Evolutionary conservation across 2,113 vertebrate species (phyloP).

Genomic region (Siniperca chuatsi): DNA sequence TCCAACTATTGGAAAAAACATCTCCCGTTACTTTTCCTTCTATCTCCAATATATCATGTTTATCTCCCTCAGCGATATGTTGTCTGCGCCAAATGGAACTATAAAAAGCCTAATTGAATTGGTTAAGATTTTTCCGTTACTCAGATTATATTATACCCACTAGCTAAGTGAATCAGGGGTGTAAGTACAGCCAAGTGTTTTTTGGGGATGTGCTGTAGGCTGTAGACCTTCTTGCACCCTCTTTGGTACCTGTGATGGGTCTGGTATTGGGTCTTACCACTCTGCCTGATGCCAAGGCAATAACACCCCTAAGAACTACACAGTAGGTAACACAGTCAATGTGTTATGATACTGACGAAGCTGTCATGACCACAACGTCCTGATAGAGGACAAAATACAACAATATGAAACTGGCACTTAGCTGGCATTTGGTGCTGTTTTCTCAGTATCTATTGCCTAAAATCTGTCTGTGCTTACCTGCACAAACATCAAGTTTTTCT

Average conservation of each 20-base stretch:
- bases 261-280: slow-evolving; percentile 4
- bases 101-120: slow-evolving; percentile 73
- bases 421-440: neutral
- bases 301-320: neutral
- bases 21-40: slow-evolving; percentile 19
- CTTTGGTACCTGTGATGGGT: slow-evolving; percentile 5
- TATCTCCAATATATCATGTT: slow-evolving; percentile 37
- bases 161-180: slow-evolving; percentile 69
- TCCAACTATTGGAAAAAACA: slow-evolving; percentile 20
- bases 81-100: slow-evolving; percentile 60
- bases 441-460: neutral
- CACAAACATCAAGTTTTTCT: neutral
- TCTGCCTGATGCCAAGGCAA: slow-evolving; percentile 6
- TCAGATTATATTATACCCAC: slow-evolving; percentile 55
- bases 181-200: slow-evolving; percentile 53
- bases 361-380: neutral
- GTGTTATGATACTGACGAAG: neutral
- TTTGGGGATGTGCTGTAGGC: slow-evolving; percentile 24
- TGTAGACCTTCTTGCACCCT: neutral
- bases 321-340: neutral
- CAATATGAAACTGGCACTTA: neutral
- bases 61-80: slow-evolving; percentile 54
- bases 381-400: neutral
- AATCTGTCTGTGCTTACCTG: neutral
- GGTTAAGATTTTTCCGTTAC: slow-evolving; percentile 72